Percentiles rank a stretch among this genome's conserved stretches.
phyloP scores from a whole-genome alignment of 2,797 vertebrate species.

The Scarus forsteni region DNA sequence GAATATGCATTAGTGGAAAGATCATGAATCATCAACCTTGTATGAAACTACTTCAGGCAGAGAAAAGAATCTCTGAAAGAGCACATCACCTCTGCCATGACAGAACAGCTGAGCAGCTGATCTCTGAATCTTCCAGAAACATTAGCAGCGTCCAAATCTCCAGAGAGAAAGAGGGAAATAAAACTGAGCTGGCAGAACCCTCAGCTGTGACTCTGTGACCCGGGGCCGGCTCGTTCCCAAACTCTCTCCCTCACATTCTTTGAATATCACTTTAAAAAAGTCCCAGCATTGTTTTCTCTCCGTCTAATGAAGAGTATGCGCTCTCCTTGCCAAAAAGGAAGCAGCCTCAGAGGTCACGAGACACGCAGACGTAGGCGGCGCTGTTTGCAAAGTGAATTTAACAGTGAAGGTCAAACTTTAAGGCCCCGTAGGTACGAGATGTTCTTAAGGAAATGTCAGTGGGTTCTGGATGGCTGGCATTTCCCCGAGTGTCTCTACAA shows the following conservation, averaged over 20 bases:
- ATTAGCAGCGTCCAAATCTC: not conserved
- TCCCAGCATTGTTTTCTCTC: slow-evolving; percentile 47
- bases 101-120: slow-evolving; percentile 35
- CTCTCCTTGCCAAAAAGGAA: slow-evolving; percentile 52
- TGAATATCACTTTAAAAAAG: slow-evolving; percentile 22
- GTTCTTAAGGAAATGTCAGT: slow-evolving; percentile 52
- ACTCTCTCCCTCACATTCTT: slow-evolving; percentile 55
- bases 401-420: slow-evolving; percentile 17
- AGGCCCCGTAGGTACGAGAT: slow-evolving; percentile 31
- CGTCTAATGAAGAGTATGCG: slow-evolving; percentile 16
- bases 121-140: slow-evolving; percentile 22
- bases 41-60: not conserved
- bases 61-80: slow-evolving; percentile 1
- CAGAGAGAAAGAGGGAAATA: slow-evolving; percentile 38
- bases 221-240: slow-evolving; percentile 58
- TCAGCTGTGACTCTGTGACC: slow-evolving; percentile 44
- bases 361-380: slow-evolving; percentile 5
- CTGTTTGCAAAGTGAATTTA: slow-evolving; percentile 22
- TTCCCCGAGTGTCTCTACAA: slow-evolving; percentile 22
- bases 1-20: too few relatives aligned
- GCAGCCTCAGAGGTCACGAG: slow-evolving; percentile 35
- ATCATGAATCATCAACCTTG: not conserved
- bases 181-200: slow-evolving; percentile 51
- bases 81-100: not conserved
- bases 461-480: slow-evolving; percentile 41